Evolutionary conservation across 2,888 invertebrate genomes (phyloP).

Genomic region (Aricia artaxerxes): DNA sequence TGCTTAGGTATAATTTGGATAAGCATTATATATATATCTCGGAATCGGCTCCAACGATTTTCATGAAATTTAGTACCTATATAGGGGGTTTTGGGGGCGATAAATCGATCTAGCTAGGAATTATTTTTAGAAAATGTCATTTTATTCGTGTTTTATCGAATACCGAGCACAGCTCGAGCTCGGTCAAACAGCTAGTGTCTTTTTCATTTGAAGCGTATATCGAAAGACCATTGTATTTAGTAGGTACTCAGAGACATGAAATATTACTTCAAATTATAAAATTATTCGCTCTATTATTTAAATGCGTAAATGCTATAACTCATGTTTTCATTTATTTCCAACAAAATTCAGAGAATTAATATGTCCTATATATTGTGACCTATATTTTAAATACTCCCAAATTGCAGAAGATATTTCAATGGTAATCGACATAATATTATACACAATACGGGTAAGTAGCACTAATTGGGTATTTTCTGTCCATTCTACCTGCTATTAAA

Average conservation of each 20-base stretch:
- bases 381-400: background rate
- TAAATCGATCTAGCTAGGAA: too few species aligned
- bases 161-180: too few species aligned
- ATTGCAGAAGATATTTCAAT: background rate
- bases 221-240: background rate
- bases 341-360: background rate
- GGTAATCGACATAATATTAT: background rate
- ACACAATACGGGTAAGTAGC: background rate
- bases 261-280: background rate
- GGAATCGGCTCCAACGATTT: too few species aligned
- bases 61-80: too few species aligned
- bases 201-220: background rate
- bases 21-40: too few species aligned
- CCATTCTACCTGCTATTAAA: background rate
- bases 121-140: too few species aligned
- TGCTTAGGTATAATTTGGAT: too few species aligned
- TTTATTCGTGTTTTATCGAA: too few species aligned
- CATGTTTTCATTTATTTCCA: background rate
- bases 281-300: background rate
- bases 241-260: background rate
- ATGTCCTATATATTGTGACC: background rate
- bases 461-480: background rate
- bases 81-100: too few species aligned
- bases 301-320: background rate
- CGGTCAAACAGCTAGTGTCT: too few species aligned